Evolutionary conservation across 2,888 invertebrate genomes (phyloP).

Genomic region (Calliopum simillimum): DNA sequence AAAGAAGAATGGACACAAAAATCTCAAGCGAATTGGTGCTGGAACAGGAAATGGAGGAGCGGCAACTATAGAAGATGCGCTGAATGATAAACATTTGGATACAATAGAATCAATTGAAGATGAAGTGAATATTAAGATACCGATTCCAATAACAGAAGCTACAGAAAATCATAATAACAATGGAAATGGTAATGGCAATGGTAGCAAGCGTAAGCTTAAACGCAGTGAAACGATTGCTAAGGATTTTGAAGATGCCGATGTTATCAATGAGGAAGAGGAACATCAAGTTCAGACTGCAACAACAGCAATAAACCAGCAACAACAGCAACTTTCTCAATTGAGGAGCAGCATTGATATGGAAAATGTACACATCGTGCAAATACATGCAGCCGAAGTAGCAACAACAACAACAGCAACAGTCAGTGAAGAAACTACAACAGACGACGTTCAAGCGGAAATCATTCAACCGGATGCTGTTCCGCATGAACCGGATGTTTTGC

Average conservation of each 20-base stretch:
- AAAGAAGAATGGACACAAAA: slow-evolving; percentile 43
- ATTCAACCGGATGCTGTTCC: not conserved
- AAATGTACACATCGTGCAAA: slow-evolving; percentile 50
- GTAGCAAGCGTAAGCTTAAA: slow-evolving; percentile 53
- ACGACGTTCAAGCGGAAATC: not conserved
- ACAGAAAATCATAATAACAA: not conserved
- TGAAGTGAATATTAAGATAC: slow-evolving; percentile 54
- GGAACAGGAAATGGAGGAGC: not conserved
- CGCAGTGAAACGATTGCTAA: slow-evolving; percentile 62
- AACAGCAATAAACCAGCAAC: slow-evolving; percentile 36
- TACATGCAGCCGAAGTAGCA: slow-evolving; percentile 26
- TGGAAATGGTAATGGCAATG: not conserved
- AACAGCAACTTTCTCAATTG: not conserved
- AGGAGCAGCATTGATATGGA: slow-evolving; percentile 41
- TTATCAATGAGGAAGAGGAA: slow-evolving; percentile 41
- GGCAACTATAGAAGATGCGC: not conserved
- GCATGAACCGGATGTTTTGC: not conserved
- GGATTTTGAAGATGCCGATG: slow-evolving; percentile 55
- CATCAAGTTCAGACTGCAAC: slow-evolving; percentile 5
- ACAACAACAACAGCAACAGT: not conserved
- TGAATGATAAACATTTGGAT: slow-evolving; percentile 46
- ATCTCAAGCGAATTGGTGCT: not conserved
- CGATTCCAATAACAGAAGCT: slow-evolving; percentile 46
- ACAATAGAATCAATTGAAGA: slow-evolving; percentile 58
- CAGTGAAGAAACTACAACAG: slow-evolving; percentile 15